Percentiles rank a stretch among this genome's conserved stretches.
Conservation (phyloP, 2,888 invertebrate genomes). For the Thecocarcelia acutangulata region DNA sequence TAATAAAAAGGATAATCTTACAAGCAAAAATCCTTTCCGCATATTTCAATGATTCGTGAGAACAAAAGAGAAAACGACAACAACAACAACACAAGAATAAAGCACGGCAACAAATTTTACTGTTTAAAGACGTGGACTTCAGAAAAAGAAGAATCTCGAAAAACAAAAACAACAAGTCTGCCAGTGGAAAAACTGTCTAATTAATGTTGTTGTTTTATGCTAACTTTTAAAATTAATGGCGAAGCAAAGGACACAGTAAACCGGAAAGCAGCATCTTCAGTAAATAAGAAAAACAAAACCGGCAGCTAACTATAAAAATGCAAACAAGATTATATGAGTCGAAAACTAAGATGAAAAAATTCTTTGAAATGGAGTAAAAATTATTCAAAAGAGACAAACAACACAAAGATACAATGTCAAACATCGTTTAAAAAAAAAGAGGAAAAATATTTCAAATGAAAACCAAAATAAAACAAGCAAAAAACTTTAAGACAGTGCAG, state of each 20-base stretch:
- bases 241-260: slow-evolving; percentile 50
- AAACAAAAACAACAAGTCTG: slow-evolving; percentile 7
- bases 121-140: slow-evolving; percentile 26
- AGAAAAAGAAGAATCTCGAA: not conserved
- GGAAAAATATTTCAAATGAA: too few species aligned
- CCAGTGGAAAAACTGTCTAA: slow-evolving; percentile 48
- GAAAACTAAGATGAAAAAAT: not conserved
- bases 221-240: slow-evolving; percentile 37
- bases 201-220: slow-evolving; percentile 58
- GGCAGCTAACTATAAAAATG: slow-evolving; percentile 12
- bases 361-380: slow-evolving; percentile 22
- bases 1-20: slow-evolving; percentile 68
- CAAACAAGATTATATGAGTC: slow-evolving; percentile 13
- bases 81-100: slow-evolving; percentile 3
- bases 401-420: slow-evolving; percentile 35
- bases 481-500: slow-evolving; percentile 40
- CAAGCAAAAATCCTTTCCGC: slow-evolving; percentile 59
- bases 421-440: slow-evolving; percentile 47
- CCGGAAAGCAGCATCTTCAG: not conserved
- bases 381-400: slow-evolving; percentile 9
- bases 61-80: slow-evolving; percentile 21
- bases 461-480: slow-evolving; percentile 20
- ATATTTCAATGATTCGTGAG: slow-evolving; percentile 47
- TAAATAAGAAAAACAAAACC: slow-evolving; percentile 23
- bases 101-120: slow-evolving; percentile 18